Evolutionary conservation across 1,140 invertebrate genomes (phyloP).

Genomic region (Vanessa atalanta): DNA sequence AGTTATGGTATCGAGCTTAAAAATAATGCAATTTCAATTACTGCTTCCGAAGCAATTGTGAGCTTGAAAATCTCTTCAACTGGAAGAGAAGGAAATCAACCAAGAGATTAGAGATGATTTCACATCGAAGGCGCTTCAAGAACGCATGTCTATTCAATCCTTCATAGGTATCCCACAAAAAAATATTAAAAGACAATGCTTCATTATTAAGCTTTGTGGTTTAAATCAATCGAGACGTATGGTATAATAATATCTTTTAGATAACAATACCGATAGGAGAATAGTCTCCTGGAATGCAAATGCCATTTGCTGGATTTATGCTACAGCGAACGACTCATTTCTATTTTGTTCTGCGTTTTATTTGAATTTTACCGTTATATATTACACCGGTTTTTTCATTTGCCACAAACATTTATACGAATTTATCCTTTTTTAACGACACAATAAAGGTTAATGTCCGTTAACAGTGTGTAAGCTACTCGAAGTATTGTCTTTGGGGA

Average conservation of each 20-base stretch:
- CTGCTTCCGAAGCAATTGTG: too few relatives aligned
- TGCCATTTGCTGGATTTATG: constrained; percentile 64
- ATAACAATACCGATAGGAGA: constrained; percentile 41
- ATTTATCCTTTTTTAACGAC: not conserved
- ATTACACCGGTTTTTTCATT: constrained; percentile 52
- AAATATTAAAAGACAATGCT: not conserved
- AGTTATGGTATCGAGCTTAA: too few relatives aligned
- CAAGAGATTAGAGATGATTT: too few relatives aligned
- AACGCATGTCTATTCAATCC: too few relatives aligned
- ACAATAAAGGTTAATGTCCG: constrained; percentile 29
- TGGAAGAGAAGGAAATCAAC: too few relatives aligned
- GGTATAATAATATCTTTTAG: constrained; percentile 27
- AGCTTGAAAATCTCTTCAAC: too few relatives aligned
- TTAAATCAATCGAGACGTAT: not conserved
- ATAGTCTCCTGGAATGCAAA: constrained; percentile 50
- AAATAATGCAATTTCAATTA: too few relatives aligned
- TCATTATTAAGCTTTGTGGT: not conserved
- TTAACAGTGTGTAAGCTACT: constrained; percentile 26
- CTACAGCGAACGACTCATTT: constrained; percentile 58
- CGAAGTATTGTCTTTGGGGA: constrained; percentile 58
- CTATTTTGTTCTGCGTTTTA: constrained; percentile 61
- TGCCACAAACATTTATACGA: not conserved
- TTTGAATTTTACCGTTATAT: constrained; percentile 55
- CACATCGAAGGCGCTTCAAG: too few relatives aligned
- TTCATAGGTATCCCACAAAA: too few relatives aligned